These are phyloP conservation scores for Gymnopithys bicolor DNA, from an alignment of 2,797 vertebrate species.

Conservation along the genomic window DNA sequence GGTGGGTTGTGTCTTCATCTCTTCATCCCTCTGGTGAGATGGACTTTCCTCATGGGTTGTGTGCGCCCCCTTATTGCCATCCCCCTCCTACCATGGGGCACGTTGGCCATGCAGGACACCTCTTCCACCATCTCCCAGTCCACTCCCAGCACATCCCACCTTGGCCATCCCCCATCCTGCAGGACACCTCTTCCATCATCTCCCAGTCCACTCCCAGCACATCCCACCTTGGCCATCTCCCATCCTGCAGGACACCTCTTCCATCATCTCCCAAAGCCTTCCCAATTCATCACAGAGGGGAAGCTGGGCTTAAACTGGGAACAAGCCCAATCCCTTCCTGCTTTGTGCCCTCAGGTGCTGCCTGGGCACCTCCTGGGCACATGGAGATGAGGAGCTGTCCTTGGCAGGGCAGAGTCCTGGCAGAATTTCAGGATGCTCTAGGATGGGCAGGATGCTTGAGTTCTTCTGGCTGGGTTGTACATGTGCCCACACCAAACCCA, in stretches of 20 bases:
- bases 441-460: not conserved
- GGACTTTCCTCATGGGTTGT: not conserved
- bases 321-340: not conserved
- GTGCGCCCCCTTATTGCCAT: rapidly evolving
- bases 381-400: not conserved
- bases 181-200: too few species aligned
- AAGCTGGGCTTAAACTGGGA: not conserved
- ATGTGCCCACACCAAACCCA: rapidly evolving
- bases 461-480: not conserved
- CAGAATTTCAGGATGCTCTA: not conserved
- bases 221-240: rapidly evolving
- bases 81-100: not conserved
- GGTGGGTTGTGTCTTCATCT: not conserved
- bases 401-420: not conserved
- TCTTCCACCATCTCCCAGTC: not conserved
- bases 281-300: rapidly evolving
- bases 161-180: too few species aligned
- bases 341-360: not conserved
- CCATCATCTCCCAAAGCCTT: not conserved
- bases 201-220: too few species aligned
- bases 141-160: rapidly evolving
- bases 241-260: not conserved
- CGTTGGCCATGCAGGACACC: rapidly evolving
- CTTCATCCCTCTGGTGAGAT: rapidly evolving
- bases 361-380: not conserved